These are phyloP conservation scores for Actinopyga echinites DNA, from an alignment of 53 echinoderm and acorn worm genomes.

Conservation along the genomic window DNA sequence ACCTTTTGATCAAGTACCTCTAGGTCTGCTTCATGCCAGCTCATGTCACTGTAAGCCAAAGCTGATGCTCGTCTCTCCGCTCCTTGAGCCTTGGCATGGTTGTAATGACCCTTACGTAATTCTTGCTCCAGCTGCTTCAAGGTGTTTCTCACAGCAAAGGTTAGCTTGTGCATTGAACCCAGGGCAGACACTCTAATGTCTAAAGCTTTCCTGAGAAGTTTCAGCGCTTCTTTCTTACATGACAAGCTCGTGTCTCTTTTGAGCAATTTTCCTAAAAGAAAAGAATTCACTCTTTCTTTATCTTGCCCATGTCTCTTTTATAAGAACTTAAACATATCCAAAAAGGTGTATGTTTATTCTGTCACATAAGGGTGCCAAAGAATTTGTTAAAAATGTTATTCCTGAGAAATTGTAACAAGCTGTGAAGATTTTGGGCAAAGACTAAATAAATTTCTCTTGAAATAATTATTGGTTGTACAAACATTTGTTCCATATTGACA, in stretches of 20 bases:
- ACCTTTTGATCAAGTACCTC: conserved; percentile 55
- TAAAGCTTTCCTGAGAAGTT: conserved; percentile 61
- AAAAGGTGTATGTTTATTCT: too few species aligned
- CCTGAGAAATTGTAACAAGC: too few species aligned
- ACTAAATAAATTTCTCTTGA: too few species aligned
- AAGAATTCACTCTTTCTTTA: background rate
- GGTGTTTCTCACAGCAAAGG: conserved; percentile 61
- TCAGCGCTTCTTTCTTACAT: conserved; percentile 82
- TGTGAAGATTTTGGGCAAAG: too few species aligned
- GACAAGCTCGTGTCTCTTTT: conserved; percentile 70
- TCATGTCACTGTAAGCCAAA: conserved; percentile 63
- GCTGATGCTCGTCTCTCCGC: conserved; percentile 59
- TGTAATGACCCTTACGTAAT: conserved; percentile 66
- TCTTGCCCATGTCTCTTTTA: background rate
- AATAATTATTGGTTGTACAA: too few species aligned
- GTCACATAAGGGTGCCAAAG: too few species aligned
- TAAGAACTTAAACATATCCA: background rate
- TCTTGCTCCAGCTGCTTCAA: conserved; percentile 70
- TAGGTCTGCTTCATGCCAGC: conserved; percentile 75
- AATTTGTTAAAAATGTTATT: too few species aligned
- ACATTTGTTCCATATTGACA: too few species aligned
- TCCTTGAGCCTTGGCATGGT: conserved; percentile 65
- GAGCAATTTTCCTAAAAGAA: conserved; percentile 73
- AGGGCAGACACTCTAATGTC: conserved; percentile 80
- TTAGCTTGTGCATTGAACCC: conserved; percentile 77